Evolutionary conservation across 2,888 invertebrate species (phyloP), one percentile per base, ranked within the genome.

Genomic region (Junonia oenone): DNA sequence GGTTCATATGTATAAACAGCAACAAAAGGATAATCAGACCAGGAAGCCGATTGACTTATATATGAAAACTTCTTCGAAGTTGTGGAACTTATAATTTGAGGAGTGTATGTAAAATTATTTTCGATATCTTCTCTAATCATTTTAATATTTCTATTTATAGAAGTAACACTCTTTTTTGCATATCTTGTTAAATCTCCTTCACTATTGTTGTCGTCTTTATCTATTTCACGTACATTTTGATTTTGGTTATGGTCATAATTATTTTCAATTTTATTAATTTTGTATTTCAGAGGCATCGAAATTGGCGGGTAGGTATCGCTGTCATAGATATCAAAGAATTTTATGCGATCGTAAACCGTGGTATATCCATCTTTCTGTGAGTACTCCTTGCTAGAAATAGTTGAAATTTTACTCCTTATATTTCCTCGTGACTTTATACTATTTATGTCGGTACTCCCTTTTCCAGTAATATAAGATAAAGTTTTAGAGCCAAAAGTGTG

Each of bases 271-370:
- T 11, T 6, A 19, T 19, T 19, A 11, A 5, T 9, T 40, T 19
- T 40, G 2, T 40, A 11, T 2, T 40, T 40, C 5, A 40, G 5
- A 4, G 38, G 19, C 38, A 40, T 19, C 38, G 33, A 33, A 6
- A 17, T 9, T 9, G 17, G 47, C 11, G 61, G 47, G 31, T 40
- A 62, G 14, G 87, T 85, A 38, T 75, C 63, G 40, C 68, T 75
- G 51, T 88, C 87, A 61, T 88, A 84, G 9, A 81, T 68, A 71
- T 89, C 87, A 57, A 88, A 88, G 64, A 88, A 88, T 56, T 78
- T 87, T 11, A 88, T 78, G 74, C 72, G 84, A 49, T 87, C 86
- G 45, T 80, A 71, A 9, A 50, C 27, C 15, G 62, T 65, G 6
- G 63, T 58, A 5, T 38, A 2, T 69, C 71, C 29, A 27, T 11